Percentiles rank a stretch among this genome's conserved stretches.
Conservation (phyloP, 2,113 vertebrate genomes). For the Dascyllus trimaculatus region DNA sequence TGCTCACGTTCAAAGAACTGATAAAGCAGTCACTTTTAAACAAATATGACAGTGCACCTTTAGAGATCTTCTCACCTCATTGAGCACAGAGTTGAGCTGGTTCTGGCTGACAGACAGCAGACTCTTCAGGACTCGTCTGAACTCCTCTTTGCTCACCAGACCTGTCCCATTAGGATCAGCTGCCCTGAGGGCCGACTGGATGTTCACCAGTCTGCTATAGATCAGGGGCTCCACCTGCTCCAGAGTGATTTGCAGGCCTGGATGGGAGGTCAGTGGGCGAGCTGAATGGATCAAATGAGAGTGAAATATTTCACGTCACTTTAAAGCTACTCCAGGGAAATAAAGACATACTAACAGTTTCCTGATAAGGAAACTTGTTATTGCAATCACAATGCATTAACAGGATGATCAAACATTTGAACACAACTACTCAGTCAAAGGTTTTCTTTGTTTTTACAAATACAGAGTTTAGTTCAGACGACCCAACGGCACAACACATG, state of each 20-base stretch:
- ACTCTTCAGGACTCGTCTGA: constrained; percentile 51
- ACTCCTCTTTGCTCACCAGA: constrained; percentile 70
- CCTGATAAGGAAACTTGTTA: too few species aligned
- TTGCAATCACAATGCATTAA: too few species aligned
- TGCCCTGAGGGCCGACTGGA: constrained; percentile 71
- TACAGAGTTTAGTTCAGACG: too few species aligned
- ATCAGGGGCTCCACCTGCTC: constrained; percentile 67
- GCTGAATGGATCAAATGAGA: not conserved
- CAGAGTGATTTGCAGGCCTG: constrained; percentile 62
- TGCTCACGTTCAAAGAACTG: too few species aligned
- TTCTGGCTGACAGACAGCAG: constrained; percentile 62
- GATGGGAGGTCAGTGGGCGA: constrained; percentile 37
- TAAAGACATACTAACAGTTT: too few species aligned
- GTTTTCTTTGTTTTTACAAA: too few species aligned
- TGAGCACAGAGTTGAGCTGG: constrained; percentile 72
- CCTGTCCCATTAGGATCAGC: constrained; percentile 56
- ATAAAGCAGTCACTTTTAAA: too few species aligned
- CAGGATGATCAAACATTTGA: too few species aligned
- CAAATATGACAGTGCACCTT: too few species aligned
- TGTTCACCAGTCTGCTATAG: constrained; percentile 68
- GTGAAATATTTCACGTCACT: not conserved
- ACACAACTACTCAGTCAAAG: too few species aligned
- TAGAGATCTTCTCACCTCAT: constrained; percentile 60
- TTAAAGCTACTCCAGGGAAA: too few species aligned
- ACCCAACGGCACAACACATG: too few species aligned